These are phyloP conservation scores for Ptiloglossa arizonensis DNA, from an alignment of 1,140 invertebrate species.

Conservation along the genomic window DNA sequence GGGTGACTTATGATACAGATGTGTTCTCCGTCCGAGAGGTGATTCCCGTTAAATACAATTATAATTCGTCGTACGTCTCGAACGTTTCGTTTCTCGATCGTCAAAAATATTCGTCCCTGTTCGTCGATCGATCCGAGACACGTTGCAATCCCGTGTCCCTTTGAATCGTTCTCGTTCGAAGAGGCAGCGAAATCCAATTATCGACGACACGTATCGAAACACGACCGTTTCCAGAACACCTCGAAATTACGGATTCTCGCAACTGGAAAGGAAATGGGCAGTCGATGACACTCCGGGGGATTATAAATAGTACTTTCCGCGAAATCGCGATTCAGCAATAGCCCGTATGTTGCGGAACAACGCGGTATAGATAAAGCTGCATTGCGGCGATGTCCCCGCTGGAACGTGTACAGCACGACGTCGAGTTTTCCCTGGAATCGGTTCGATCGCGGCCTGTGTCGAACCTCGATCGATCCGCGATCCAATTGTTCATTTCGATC, in stretches of 20 bases:
- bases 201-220: too few relatives aligned
- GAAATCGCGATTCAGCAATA: conserved; percentile 7
- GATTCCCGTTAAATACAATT: too few relatives aligned
- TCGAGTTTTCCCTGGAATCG: conserved; percentile 9
- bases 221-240: not conserved
- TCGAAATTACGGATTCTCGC: not conserved
- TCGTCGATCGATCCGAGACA: too few relatives aligned
- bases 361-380: conserved; percentile 62
- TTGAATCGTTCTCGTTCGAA: too few relatives aligned
- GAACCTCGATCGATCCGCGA: not conserved
- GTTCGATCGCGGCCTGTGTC: not conserved
- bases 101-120: too few relatives aligned
- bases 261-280: not conserved
- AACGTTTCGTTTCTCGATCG: too few relatives aligned
- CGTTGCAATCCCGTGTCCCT: too few relatives aligned
- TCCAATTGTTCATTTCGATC: not conserved
- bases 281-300: not conserved
- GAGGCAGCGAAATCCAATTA: too few relatives aligned
- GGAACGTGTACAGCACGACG: not conserved
- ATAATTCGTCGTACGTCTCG: too few relatives aligned
- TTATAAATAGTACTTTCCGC: too few relatives aligned
- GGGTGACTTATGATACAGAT: not conserved
- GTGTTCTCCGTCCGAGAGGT: too few relatives aligned
- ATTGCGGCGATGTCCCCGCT: conserved; percentile 50
- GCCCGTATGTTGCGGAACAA: conserved; percentile 43